Base-by-base conservation (phyloP, 2,888 invertebrate genomes). In the Cartodere bifasciata region DNA sequence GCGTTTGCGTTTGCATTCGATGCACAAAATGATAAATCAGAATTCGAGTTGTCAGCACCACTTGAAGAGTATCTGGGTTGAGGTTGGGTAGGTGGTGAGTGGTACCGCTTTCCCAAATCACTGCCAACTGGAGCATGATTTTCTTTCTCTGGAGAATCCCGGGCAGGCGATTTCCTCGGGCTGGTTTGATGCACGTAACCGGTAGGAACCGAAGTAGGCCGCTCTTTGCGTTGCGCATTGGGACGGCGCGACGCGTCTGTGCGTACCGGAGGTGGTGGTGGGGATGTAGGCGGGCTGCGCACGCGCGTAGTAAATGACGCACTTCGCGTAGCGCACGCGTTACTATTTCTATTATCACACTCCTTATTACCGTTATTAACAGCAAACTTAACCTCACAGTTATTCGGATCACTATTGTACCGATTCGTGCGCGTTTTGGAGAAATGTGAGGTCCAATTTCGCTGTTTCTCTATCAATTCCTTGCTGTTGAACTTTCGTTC, bases 391-490 rank as follows among this genome's bases (percentile, higher is more conserved):
- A 63, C 68, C 36, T 73, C 65, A 14, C 66, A 66, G 37, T 67
- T 70, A 53, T 71, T 73, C 6, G 72, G 71, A 57, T 76, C 76
- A 48, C 74, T 73, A 45, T 71, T 70, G 37, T 67, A 68, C 34
- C 72, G 64, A 41, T 63, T 62, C 26, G 75, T 68, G 43, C 79
- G 72, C 29, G 79, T 70, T 64, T 84, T 85, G 36, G 81, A 80
- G 56, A 87, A 90, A 60, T 86, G 87, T 37, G 85, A 82, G 16
- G 87, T 87, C 88, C 87, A 90, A 62, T 88, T 90, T 53, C 80
- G 78, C 54, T 87, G 88, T 50, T 87, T 85, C 59, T 86, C 87
- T 44, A 88, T 88, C 32, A 87, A 64, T 56, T 88, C 86, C 44
- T 85, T 80, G 38, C 83, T 84, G 48, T 75, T 78, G 47, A 84